Evolutionary conservation across 2,113 vertebrate genomes (phyloP).

Genomic region (Egretta garzetta): DNA sequence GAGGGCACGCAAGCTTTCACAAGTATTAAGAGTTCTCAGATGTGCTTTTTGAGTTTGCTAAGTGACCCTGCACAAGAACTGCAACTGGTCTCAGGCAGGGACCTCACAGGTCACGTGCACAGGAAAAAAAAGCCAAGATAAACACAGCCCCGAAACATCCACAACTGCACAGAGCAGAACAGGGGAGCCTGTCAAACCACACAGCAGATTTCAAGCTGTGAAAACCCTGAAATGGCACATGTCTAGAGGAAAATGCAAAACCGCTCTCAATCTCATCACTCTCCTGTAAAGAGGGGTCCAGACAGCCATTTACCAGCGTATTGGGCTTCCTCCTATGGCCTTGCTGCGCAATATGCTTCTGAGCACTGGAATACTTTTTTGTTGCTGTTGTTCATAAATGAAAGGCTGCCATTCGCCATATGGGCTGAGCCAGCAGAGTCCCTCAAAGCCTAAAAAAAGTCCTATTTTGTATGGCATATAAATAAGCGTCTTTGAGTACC

Average conservation of each 20-base stretch:
- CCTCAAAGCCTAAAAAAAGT: background rate
- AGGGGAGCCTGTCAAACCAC: background rate
- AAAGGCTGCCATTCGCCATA: background rate
- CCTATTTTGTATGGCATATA: background rate
- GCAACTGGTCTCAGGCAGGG: background rate
- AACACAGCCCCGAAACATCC: background rate
- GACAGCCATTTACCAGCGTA: background rate
- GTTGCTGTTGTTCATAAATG: background rate
- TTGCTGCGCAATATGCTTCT: background rate
- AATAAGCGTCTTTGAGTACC: background rate
- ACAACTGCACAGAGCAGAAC: accelerated
- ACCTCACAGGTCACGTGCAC: background rate
- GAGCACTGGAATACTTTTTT: background rate
- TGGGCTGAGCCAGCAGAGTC: conserved; percentile 39
- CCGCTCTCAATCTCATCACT: background rate
- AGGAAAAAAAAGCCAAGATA: background rate
- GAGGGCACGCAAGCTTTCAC: background rate
- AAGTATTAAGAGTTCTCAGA: background rate
- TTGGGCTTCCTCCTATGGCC: background rate
- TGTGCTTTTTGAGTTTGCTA: background rate
- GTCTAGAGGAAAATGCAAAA: background rate
- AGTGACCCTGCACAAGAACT: background rate
- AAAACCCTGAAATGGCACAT: background rate
- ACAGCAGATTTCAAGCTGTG: background rate
- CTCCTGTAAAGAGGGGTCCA: background rate